Evolutionary conservation across 1,140 invertebrate species (phyloP).

Genomic region (Hypothenemus hampei): DNA sequence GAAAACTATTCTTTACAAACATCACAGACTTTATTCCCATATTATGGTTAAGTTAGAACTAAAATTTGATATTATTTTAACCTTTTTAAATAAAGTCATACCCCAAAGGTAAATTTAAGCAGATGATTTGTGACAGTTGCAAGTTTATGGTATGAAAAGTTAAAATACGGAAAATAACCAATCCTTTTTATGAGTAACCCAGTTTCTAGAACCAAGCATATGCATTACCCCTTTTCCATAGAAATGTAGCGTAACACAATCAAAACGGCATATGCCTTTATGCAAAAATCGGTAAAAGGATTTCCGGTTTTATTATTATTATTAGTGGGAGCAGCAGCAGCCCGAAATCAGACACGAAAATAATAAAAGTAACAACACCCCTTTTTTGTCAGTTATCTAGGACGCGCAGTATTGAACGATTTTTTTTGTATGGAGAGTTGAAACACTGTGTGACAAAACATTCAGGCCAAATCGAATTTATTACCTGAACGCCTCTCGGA

Average conservation of each 20-base stretch:
- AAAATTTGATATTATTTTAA: too few relatives aligned
- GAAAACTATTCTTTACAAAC: too few relatives aligned
- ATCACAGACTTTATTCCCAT: too few relatives aligned
- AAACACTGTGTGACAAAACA: conserved; percentile 1
- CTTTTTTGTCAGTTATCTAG: not conserved
- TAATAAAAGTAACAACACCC: conserved; percentile 8
- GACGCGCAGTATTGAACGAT: not conserved
- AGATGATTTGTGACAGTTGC: too few relatives aligned
- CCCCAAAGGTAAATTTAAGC: too few relatives aligned
- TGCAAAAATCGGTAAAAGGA: conserved; percentile 10
- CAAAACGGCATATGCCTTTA: conserved; percentile 5
- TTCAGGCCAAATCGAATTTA: conserved; percentile 12
- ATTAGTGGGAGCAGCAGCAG: too few relatives aligned
- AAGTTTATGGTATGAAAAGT: too few relatives aligned
- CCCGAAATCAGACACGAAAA: too few relatives aligned
- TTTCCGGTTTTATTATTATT: conserved; percentile 13
- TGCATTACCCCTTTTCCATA: not conserved
- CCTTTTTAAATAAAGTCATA: too few relatives aligned
- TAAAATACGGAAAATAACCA: not conserved
- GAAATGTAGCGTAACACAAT: conserved; percentile 4
- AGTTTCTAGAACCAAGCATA: not conserved
- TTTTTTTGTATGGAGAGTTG: not conserved
- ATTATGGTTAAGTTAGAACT: too few relatives aligned
- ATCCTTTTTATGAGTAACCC: not conserved
- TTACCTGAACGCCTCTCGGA: conserved; percentile 19